phyloP scores from a whole-genome alignment of 2,888 invertebrate genomes.

The Sinelater perroti region DNA sequence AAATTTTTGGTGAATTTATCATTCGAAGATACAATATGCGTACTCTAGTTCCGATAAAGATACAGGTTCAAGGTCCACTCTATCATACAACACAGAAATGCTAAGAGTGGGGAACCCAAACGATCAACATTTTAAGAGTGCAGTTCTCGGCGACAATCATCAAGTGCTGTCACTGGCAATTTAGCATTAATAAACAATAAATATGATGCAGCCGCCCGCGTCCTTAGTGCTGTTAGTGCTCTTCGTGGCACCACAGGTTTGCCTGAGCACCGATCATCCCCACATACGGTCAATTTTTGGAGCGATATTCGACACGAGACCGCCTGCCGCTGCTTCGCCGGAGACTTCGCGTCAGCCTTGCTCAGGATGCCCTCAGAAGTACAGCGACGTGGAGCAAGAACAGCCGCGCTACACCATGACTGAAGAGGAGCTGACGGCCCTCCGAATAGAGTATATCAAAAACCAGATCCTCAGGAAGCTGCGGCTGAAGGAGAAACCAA shows the following conservation, averaged over 20 bases:
- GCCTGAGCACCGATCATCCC: constrained; percentile 37
- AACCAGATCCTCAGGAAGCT: constrained; percentile 85
- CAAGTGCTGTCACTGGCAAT: constrained; percentile 31
- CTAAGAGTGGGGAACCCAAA: constrained; percentile 59
- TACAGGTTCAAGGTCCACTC: constrained; percentile 61
- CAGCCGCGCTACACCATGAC: constrained; percentile 47
- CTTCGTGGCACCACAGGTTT: constrained; percentile 21
- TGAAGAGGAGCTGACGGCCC: constrained; percentile 71
- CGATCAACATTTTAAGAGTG: constrained; percentile 57
- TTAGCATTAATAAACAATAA: constrained; percentile 33
- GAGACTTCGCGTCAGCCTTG: constrained; percentile 29
- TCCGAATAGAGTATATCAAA: constrained; percentile 83
- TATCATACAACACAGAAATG: constrained; percentile 61
- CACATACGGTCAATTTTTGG: constrained; percentile 51
- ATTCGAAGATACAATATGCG: constrained; percentile 34
- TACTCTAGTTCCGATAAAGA: constrained; percentile 58
- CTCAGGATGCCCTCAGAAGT: constrained; percentile 49
- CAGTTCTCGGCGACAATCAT: constrained; percentile 51
- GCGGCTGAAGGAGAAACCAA: constrained; percentile 78
- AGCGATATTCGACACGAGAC: constrained; percentile 45
- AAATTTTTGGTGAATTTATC: constrained; percentile 22
- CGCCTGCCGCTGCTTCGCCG: constrained; percentile 26
- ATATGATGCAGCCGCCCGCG: constrained; percentile 37
- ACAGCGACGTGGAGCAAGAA: constrained; percentile 47
- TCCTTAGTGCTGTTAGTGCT: constrained; percentile 45